Evolutionary conservation across 2,888 invertebrate genomes (phyloP), one percentile per base, ranked within the genome.

Genomic region (Lacanobia wlatinum): DNA sequence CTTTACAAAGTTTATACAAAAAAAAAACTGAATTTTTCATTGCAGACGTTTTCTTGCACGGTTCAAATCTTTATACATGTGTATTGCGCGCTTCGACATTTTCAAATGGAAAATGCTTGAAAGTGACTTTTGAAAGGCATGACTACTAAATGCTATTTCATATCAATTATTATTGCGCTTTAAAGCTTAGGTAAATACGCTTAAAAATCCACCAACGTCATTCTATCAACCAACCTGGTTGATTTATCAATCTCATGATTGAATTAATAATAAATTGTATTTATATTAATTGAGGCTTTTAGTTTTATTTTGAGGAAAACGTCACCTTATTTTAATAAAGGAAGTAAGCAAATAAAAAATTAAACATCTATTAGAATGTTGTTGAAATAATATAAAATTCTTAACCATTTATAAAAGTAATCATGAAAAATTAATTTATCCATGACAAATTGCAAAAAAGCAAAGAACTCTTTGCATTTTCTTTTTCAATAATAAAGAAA

Each of bases 281-380:
- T 59, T 59, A 48, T 60, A 59, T 43, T 28, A 18, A 58, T 67
- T 68, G 80, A 80, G 80, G 83, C 83, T 80, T 76, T 73, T 73
- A 65, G 65, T 65, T 56, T 52, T 14, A 43, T 43, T 70, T 48
- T n/a, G 14, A 65, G n/a, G 2, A 60, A 55, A 56, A 14, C 21
- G 58, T 70, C 52, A 78, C 55, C 21, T 48, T 9, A 60, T 46
- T 34, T 23, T 18, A 43, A 60, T 34, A 12, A 46, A 14, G 59
- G 14, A 56, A 48, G 23, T 55, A 71, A 70, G 23, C 38, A 43
- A 21, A 61, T 58, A 61, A 63, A 63, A 43, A 43, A 63, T 55
- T 73, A 5, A 61, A 64, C 43, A 63, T 53, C 43, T 16, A 56
- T 43, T 34, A 18, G 0, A 60, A 21, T 50, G 28, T 60, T 70